A percentile compares a stretch with the other conserved stretches of the same genome.
Evolutionary conservation across 2,797 vertebrate genomes (phyloP).

Genomic region (Apogon hyalosoma): DNA sequence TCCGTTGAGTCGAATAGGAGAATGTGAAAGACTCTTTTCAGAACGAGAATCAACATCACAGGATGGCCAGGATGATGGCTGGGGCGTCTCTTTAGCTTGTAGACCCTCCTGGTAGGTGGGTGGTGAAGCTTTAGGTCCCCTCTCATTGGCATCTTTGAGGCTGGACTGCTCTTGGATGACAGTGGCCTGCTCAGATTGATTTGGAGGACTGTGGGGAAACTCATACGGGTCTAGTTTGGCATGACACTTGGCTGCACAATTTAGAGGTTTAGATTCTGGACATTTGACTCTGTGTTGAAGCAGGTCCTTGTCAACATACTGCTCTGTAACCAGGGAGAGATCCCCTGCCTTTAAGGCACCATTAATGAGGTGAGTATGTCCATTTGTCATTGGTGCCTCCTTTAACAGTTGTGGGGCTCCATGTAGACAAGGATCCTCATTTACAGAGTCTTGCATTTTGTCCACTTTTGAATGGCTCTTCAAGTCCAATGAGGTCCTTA

Average conservation of each 20-base stretch:
- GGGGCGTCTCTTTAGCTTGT: constrained; percentile 35
- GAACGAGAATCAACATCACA: constrained; percentile 19
- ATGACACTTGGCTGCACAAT: constrained; percentile 42
- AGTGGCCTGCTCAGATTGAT: constrained; percentile 39
- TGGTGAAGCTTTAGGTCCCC: constrained; percentile 49
- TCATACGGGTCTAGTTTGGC: constrained; percentile 87
- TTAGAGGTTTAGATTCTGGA: constrained; percentile 69
- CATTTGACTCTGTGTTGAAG: constrained; percentile 76
- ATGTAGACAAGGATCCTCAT: constrained; percentile 70
- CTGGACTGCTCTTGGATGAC: constrained; percentile 42
- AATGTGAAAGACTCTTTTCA: constrained; percentile 63
- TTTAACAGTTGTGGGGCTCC: constrained; percentile 79
- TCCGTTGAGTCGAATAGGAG: constrained; percentile 76
- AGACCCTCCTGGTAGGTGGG: constrained; percentile 59
- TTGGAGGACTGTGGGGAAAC: constrained; percentile 84
- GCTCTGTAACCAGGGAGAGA: constrained; percentile 74
- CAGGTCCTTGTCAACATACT: constrained; percentile 59
- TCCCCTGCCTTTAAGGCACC: constrained; percentile 97
- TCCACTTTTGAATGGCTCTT: constrained; percentile 79
- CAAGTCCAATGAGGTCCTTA: constrained; percentile 66
- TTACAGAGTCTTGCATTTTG: constrained; percentile 67
- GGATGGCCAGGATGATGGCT: constrained; percentile 17
- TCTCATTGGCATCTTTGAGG: constrained; percentile 32
- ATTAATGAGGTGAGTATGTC: constrained; percentile 87
- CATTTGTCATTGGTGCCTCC: constrained; percentile 87